Evolutionary conservation across 2,113 vertebrate genomes (phyloP), one percentile per base, ranked within the genome.

Genomic region (Thamnophis sirtalis): DNA sequence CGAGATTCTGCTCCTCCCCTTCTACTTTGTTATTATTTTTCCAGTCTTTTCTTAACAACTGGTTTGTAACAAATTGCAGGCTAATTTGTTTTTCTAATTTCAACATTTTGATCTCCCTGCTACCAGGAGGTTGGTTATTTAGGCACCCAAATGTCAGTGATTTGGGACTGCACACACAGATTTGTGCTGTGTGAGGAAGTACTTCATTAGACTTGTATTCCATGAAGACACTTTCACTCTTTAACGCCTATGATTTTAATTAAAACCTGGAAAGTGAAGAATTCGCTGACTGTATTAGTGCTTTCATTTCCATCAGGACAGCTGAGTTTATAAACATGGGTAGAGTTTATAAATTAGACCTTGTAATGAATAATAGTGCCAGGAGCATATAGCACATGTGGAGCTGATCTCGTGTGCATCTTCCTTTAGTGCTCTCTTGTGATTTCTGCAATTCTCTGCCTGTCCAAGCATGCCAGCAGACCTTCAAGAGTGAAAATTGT

Each of bases 171-270:
- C 96, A 96, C 95, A 96, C 95, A 96, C 95, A 96, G 93, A 96
- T 96, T 95, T 96, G 96, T 96, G 95, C 96, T 95, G 86, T 96
- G 94, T 93, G 96, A 95, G 94, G 93, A 97, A 96, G 95, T 97
- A 97, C 96, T 98, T 98, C 97, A 97, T 98, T 98, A 97, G 96
- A 97, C 95, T 97, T 96, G 93, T 97, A 97, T 98, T 98, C 97
- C 97, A 97, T 3, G 49, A 97, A 98, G 97, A 95, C 95, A 91
- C 94, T 97, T 97, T 96, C 63, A 88, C 96, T 97, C 97, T 96
- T 97, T 97, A 98, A 97, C 33, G 96, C 97, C 97, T 97, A 95
- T 97, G 97, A 97, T 98, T 98, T 98, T 98, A 98, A 98, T 98
- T 98, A 98, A 98, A 98, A 97, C 97, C 96, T 97, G 96, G 94